Percentiles rank a stretch among this genome's conserved stretches.
Evolutionary conservation across 2,113 vertebrate species (phyloP).

Genomic region (Diphyllodes magnificus): DNA sequence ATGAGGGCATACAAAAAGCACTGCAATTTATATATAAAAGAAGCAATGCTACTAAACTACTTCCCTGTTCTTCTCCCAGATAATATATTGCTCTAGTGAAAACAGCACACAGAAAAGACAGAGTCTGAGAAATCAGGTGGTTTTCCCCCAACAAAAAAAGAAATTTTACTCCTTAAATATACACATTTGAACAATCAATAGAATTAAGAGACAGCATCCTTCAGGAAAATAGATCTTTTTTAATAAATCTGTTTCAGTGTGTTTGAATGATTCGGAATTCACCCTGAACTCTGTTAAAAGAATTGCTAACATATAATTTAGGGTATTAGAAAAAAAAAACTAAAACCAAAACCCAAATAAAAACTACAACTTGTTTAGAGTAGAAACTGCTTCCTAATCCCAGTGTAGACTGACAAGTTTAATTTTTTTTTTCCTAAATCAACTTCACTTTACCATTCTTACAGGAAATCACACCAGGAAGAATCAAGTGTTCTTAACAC

Average conservation of each 20-base stretch:
- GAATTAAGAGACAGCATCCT: neutral
- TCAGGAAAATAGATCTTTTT: neutral
- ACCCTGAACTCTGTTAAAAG: neutral
- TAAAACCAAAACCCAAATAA: neutral
- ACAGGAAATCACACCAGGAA: neutral
- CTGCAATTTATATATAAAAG: neutral
- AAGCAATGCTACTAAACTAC: neutral
- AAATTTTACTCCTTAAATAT: neutral
- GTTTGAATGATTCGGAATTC: neutral
- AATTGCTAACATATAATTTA: neutral
- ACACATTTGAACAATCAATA: neutral
- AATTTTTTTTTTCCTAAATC: neutral
- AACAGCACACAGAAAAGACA: neutral
- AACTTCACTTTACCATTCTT: neutral
- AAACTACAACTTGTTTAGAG: neutral
- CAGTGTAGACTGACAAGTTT: neutral
- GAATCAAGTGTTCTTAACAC: neutral
- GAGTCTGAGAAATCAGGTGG: neutral
- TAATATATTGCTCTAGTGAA: neutral
- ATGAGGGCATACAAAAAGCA: neutral
- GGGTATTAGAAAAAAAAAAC: neutral
- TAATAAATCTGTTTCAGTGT: neutral
- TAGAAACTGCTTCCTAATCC: neutral
- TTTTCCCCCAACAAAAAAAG: neutral
- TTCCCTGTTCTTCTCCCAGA: neutral